Evolutionary conservation across 2,113 vertebrate species (phyloP).

Genomic region (Pseudolaguvia tuberculata): DNA sequence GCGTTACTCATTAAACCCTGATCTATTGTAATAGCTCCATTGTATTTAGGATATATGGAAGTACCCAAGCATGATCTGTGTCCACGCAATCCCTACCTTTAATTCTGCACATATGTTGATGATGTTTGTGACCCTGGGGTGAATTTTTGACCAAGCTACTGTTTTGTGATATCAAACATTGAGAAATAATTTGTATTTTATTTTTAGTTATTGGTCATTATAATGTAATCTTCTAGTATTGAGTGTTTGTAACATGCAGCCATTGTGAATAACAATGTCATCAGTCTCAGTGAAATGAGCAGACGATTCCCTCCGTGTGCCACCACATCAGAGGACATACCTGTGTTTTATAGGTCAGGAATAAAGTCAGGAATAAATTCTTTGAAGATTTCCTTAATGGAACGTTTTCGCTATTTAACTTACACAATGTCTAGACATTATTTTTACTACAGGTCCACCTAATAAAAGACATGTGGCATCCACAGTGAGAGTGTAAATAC

Average conservation of each 20-base stretch:
- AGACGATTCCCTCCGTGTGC: not conserved
- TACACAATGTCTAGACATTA: slow-evolving; percentile 22
- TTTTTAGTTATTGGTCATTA: not conserved
- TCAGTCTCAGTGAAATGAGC: not conserved
- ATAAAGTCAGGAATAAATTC: slow-evolving; percentile 2
- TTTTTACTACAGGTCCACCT: slow-evolving; percentile 16
- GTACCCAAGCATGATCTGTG: slow-evolving; percentile 58
- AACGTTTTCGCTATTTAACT: not conserved
- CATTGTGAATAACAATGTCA: not conserved
- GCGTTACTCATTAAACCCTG: slow-evolving; percentile 24
- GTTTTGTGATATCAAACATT: not conserved
- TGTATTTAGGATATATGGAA: slow-evolving; percentile 52
- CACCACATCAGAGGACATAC: slow-evolving; percentile 25
- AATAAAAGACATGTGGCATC: not conserved
- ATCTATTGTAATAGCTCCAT: slow-evolving; percentile 55
- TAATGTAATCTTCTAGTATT: not conserved
- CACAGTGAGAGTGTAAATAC: not conserved
- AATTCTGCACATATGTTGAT: slow-evolving; percentile 6
- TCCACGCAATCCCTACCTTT: slow-evolving; percentile 2
- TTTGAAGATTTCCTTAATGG: not conserved
- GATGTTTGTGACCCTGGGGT: slow-evolving; percentile 8
- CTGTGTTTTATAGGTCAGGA: slow-evolving; percentile 20
- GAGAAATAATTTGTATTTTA: not conserved
- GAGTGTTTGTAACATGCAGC: not conserved
- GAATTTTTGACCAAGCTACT: slow-evolving; percentile 7